Base-by-base conservation (phyloP, 2,888 invertebrate species). In the Eudasyphora cyanicolor region DNA sequence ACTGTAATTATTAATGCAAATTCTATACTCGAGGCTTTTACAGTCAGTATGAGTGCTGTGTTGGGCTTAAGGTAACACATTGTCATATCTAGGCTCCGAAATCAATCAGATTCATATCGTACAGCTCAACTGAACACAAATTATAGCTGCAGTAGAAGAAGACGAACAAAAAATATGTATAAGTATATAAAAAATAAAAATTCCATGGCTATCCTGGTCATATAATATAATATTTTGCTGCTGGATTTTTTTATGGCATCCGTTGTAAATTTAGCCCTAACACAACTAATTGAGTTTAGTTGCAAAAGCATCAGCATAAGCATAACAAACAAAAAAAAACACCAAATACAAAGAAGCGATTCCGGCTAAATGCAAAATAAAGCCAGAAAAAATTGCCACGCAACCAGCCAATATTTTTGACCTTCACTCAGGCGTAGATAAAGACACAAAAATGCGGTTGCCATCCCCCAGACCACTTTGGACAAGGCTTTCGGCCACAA, bases 251-350 rank as follows among this genome's bases (percentile, higher is more conserved):
- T 24, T 57, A 14, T 27, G 21, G 27, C 27, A 51, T 6, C 51
- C 21, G 57, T 57, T 27, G 57, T 27, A 57, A 57, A 27, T 24
- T 57, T 24, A 24, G 57, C 57, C 57, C 57, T 57, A 57, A 57
- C 14, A 27, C 57, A 24, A 57, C 57, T 27, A 27, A 24, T 57
- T 57, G 27, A 24, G 57, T 27, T 57, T 57, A 27, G 57, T 57
- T 5, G 51, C 51, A 21, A 27, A 12, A 17, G 49, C 2, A 49
- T n/a, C 49, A 3, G 4, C n/a, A n/a, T n/a, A n/a, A n/a, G n/a
- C n/a, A n/a, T n/a, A 45, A 45, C 45, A 57, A 27, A 27, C 1
- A 5, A 51, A 21, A 51, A 51, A 57, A 24, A 54, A 17, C 10
- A n/a, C n/a, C n/a, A n/a, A n/a, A n/a, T n/a, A n/a, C n/a, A n/a